These are phyloP conservation scores for Peromyscus attwateri DNA, from an alignment of 2,797 vertebrate genomes.

Conservation along the genomic window DNA sequence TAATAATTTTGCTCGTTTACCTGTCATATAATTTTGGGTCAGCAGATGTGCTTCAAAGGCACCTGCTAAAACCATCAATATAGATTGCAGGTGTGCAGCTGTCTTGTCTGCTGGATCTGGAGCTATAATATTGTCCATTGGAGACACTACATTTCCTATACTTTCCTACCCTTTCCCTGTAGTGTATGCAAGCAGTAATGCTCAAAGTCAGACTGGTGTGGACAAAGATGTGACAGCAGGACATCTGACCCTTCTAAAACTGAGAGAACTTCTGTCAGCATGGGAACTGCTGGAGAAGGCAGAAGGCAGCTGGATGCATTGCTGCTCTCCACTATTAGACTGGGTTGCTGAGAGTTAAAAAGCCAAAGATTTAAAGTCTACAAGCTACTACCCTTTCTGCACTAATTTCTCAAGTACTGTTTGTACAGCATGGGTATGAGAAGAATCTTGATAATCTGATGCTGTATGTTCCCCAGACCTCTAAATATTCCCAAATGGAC, in stretches of 20 bases:
- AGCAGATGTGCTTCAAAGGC: not conserved
- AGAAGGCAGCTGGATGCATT: fast-evolving
- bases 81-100: not conserved
- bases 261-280: not conserved
- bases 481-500: not conserved
- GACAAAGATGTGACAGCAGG: not conserved
- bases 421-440: not conserved
- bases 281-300: not conserved
- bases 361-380: not conserved
- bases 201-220: not conserved
- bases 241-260: not conserved
- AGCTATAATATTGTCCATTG: not conserved
- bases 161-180: not conserved
- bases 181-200: not conserved
- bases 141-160: not conserved
- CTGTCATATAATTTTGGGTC: not conserved
- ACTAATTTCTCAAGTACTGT: slow-evolving; percentile 17
- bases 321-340: not conserved
- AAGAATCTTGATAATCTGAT: slow-evolving; percentile 4
- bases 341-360: not conserved
- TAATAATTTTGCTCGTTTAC: not conserved
- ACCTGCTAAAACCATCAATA: not conserved
- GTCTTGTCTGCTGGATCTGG: not conserved
- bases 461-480: not conserved
- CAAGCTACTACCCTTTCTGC: not conserved